phyloP scores from a whole-genome alignment of 2,888 invertebrate species.

The Troilus luridus region DNA sequence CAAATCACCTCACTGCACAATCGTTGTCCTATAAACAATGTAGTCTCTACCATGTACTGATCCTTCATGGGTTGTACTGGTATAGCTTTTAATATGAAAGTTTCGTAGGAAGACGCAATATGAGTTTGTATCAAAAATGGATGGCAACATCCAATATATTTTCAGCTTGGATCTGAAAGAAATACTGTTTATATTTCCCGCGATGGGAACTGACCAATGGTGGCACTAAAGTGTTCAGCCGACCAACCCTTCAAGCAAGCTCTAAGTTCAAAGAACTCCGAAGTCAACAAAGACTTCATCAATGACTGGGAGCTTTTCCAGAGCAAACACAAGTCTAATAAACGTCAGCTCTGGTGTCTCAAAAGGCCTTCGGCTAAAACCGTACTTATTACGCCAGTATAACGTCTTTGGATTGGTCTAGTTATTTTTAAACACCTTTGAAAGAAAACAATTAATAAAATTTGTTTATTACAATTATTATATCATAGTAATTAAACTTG shows the following conservation, averaged over 20 bases:
- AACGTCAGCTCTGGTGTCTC: not conserved
- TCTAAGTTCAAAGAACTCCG: not conserved
- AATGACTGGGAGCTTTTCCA: not conserved
- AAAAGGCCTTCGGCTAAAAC: not conserved
- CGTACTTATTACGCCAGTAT: not conserved
- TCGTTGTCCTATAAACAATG: too few relatives aligned
- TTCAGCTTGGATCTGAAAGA: not conserved
- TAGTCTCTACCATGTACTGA: too few relatives aligned
- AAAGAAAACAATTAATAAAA: too few relatives aligned
- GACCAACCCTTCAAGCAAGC: not conserved
- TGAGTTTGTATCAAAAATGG: not conserved
- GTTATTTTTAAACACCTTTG: not conserved
- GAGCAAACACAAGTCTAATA: not conserved
- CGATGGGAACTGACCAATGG: not conserved
- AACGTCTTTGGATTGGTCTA: not conserved
- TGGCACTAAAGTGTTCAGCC: not conserved
- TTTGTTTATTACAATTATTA: too few relatives aligned
- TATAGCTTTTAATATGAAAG: too few relatives aligned
- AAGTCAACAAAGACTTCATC: slow-evolving; percentile 16
- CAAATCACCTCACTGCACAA: too few relatives aligned
- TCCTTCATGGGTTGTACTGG: too few relatives aligned
- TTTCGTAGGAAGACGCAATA: not conserved
- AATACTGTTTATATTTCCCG: not conserved
- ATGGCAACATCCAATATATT: not conserved
- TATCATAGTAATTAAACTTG: too few relatives aligned